Conservation (phyloP, 2,797 vertebrate genomes). For the Atherinosoma microstoma region DNA sequence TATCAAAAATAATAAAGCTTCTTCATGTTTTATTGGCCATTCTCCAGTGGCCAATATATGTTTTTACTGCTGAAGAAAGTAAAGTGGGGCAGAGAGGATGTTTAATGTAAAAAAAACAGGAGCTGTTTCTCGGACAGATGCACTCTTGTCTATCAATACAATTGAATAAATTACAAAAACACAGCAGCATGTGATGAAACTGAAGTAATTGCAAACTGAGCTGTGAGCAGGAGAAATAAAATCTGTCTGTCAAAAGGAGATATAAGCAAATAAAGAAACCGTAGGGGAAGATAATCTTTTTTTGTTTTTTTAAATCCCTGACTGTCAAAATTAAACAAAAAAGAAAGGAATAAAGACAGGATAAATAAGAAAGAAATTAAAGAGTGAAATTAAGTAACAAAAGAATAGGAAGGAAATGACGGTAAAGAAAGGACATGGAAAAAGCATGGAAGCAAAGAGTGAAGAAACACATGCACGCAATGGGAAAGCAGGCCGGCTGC, state of each 20-base stretch:
- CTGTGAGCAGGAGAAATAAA: background rate
- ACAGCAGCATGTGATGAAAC: background rate
- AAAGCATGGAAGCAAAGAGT: conserved; percentile 1
- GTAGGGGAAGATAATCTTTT: background rate
- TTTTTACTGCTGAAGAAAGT: conserved; percentile 9
- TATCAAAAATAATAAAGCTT: background rate
- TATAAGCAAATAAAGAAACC: background rate
- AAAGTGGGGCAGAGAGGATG: conserved; percentile 16
- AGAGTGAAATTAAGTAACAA: background rate
- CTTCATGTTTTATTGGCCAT: background rate
- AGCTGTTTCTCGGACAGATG: conserved; percentile 15
- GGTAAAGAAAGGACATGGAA: background rate
- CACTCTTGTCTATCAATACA: background rate
- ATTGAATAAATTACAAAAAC: background rate
- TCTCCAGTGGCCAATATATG: conserved; percentile 2
- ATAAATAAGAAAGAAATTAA: background rate
- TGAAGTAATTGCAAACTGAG: background rate
- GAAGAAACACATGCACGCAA: conserved; percentile 5
- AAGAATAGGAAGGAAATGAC: background rate
- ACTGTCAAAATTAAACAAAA: background rate
- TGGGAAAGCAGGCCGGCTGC: conserved; percentile 12
- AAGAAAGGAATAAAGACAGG: background rate
- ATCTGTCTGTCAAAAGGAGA: background rate
- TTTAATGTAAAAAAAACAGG: conserved; percentile 9
- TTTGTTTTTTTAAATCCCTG: background rate